Conservation (phyloP, 1,140 invertebrate genomes). For the Babylonia areolata region DNA sequence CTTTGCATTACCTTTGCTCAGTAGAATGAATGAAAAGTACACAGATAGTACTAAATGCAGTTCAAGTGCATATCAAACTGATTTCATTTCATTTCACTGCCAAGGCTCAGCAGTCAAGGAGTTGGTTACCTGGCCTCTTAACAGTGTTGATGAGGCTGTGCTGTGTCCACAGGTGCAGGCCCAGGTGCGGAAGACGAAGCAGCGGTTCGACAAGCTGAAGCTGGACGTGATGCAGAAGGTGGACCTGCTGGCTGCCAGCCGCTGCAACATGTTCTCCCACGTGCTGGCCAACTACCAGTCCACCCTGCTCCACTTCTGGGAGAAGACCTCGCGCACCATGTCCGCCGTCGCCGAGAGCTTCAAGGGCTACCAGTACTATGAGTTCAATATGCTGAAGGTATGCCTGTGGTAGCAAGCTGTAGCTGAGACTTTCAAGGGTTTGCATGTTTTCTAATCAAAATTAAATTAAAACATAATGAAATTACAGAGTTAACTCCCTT, state of each 20-base stretch:
- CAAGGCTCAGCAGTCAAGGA: too few relatives aligned
- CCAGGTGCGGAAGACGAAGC: constrained; percentile 87
- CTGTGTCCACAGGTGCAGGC: constrained; percentile 79
- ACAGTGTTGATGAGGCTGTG: too few relatives aligned
- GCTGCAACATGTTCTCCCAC: constrained; percentile 98
- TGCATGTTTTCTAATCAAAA: too few relatives aligned
- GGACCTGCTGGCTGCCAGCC: constrained; percentile 94
- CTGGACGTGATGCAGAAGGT: constrained; percentile 98
- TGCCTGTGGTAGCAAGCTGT: too few relatives aligned
- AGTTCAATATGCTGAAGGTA: constrained; percentile 93
- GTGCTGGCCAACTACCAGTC: constrained; percentile 95
- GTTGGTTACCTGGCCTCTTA: too few relatives aligned
- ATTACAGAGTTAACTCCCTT: too few relatives aligned
- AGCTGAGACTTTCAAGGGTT: constrained; percentile 87
- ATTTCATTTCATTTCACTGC: too few relatives aligned
- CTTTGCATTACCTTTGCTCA: too few relatives aligned
- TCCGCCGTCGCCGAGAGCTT: constrained; percentile 88
- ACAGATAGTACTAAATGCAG: too few relatives aligned
- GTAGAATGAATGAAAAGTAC: too few relatives aligned
- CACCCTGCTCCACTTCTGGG: constrained; percentile 88
- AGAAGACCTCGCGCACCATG: constrained; percentile 84
- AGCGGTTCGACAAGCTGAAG: constrained; percentile 94
- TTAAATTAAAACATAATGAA: too few relatives aligned
- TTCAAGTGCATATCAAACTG: too few relatives aligned
- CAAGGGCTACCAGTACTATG: constrained; percentile 91